A percentile compares a stretch with the other conserved stretches of the same genome.
Evolutionary conservation across 2,113 vertebrate genomes (phyloP).

Genomic region (Myiopsitta monachus): DNA sequence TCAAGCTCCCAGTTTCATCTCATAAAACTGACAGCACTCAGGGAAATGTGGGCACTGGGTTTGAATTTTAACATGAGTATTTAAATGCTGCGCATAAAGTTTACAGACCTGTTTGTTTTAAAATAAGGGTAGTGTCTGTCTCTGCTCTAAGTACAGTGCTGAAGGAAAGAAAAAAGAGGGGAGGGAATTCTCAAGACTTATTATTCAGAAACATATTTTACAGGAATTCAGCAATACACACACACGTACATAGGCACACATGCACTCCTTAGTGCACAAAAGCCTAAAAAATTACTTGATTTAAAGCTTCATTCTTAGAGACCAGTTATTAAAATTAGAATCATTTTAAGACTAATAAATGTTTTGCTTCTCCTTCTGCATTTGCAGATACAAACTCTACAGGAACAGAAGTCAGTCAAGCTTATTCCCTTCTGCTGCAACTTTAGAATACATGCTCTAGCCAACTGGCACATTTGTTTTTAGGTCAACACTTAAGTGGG

Average conservation of each 20-base stretch:
- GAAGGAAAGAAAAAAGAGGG: slow-evolving; percentile 40
- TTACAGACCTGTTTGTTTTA: slow-evolving; percentile 77
- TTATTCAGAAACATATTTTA: slow-evolving; percentile 54
- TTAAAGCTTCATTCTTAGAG: slow-evolving; percentile 33
- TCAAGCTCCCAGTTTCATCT: slow-evolving; percentile 71
- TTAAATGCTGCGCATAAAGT: slow-evolving; percentile 75
- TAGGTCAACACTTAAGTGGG: slow-evolving; percentile 81
- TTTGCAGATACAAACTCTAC: slow-evolving; percentile 75
- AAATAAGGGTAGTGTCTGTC: slow-evolving; percentile 71
- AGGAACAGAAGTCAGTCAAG: slow-evolving; percentile 76
- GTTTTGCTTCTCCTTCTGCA: slow-evolving; percentile 76
- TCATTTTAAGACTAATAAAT: slow-evolving; percentile 76
- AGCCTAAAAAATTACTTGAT: slow-evolving; percentile 18
- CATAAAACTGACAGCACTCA: slow-evolving; percentile 75
- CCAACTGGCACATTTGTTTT: slow-evolving; percentile 80
- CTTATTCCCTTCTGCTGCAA: slow-evolving; percentile 77
- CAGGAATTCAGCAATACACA: slow-evolving; percentile 33
- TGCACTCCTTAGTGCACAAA: slow-evolving; percentile 16
- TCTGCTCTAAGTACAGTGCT: slow-evolving; percentile 57
- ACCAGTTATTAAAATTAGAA: slow-evolving; percentile 69
- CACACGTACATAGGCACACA: neutral
- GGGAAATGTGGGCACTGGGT: slow-evolving; percentile 65
- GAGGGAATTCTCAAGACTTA: slow-evolving; percentile 40
- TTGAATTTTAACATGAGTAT: slow-evolving; percentile 79
- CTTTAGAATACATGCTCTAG: slow-evolving; percentile 75